Evolutionary conservation across 2,888 invertebrate species (phyloP).

Genomic region (Vanessa cardui): DNA sequence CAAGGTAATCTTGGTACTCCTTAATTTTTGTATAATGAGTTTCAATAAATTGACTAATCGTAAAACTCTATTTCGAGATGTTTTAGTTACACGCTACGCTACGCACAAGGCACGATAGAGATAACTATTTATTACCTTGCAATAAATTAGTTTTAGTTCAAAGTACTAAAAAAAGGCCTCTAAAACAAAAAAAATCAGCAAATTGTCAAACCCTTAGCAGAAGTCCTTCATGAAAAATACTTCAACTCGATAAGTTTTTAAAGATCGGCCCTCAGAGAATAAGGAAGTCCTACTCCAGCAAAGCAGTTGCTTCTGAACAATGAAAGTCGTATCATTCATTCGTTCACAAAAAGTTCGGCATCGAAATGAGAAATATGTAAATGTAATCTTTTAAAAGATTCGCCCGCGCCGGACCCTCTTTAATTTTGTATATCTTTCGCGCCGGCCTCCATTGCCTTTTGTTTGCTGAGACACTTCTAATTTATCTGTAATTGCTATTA

Average conservation of each 20-base stretch:
- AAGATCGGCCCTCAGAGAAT: neutral
- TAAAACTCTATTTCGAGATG: too few relatives aligned
- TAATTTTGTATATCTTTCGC: conserved; percentile 28
- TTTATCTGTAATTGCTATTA: conserved; percentile 28
- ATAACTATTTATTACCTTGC: too few relatives aligned
- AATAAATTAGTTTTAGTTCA: too few relatives aligned
- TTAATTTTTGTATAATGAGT: too few relatives aligned
- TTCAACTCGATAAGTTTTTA: neutral
- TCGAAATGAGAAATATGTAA: conserved; percentile 38
- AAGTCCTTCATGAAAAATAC: neutral
- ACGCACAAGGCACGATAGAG: too few relatives aligned
- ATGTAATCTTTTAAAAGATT: conserved; percentile 41
- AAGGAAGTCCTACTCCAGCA: neutral
- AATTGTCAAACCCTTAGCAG: neutral
- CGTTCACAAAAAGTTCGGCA: conserved; percentile 23
- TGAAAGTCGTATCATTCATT: conserved; percentile 11
- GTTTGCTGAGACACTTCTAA: conserved; percentile 20
- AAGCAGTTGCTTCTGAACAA: neutral
- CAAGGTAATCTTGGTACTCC: too few relatives aligned
- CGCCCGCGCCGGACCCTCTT: conserved; percentile 24
- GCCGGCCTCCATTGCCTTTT: neutral
- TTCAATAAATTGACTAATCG: too few relatives aligned
- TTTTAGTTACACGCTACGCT: too few relatives aligned
- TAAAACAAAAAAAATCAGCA: neutral
- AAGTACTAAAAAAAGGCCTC: too few relatives aligned